These are phyloP conservation scores for Indri indri DNA, from an alignment of 2,113 vertebrate species.

Conservation along the genomic window DNA sequence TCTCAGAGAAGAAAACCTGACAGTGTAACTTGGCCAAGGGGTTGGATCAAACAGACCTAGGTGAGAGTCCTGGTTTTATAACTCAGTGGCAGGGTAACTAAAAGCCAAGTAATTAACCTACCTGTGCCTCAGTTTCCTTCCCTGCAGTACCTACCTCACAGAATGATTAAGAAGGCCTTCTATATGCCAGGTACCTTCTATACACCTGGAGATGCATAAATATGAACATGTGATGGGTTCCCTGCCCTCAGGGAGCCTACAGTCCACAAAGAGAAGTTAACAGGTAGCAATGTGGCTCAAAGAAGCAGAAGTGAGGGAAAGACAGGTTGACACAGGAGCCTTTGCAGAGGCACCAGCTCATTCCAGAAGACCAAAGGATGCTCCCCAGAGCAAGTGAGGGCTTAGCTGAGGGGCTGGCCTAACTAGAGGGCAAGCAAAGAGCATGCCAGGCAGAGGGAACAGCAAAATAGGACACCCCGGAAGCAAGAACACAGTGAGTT, in stretches of 20 bases:
- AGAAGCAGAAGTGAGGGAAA: background rate
- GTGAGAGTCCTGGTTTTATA: background rate
- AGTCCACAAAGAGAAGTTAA: background rate
- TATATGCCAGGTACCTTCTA: background rate
- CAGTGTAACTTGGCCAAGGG: background rate
- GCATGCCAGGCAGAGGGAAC: background rate
- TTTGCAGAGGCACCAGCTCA: background rate
- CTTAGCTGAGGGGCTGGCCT: background rate
- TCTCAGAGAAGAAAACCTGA: background rate
- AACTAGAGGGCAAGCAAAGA: background rate
- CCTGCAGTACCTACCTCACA: background rate
- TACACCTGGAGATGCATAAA: background rate
- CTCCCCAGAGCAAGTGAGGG: background rate
- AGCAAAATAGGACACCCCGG: background rate
- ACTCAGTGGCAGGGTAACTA: background rate
- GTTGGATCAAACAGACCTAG: background rate
- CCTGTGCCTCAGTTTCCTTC: background rate
- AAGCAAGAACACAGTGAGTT: background rate
- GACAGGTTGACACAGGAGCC: background rate
- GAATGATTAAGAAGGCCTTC: background rate
- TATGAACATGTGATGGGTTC: background rate
- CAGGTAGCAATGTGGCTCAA: fast-evolving
- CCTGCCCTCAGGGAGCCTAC: background rate
- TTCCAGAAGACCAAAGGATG: background rate
- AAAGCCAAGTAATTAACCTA: background rate